phyloP scores from a whole-genome alignment of 2,113 vertebrate species.

The Ceyx cyanopectus region DNA sequence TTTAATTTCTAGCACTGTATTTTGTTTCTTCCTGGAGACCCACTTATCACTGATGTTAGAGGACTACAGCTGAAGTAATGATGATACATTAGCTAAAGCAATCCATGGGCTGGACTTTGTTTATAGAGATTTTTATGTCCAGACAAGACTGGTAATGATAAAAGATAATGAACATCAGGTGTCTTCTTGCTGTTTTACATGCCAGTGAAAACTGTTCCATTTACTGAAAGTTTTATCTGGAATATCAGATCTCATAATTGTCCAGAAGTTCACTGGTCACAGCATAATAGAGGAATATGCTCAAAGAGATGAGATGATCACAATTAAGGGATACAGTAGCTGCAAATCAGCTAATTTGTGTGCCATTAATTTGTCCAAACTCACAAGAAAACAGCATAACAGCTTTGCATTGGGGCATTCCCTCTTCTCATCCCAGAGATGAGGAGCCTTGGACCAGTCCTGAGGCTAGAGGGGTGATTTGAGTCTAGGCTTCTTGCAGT shows the following conservation, averaged over 20 bases:
- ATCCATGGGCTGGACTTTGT: slow-evolving; percentile 30
- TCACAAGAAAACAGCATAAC: accelerated
- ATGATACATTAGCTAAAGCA: slow-evolving; percentile 53
- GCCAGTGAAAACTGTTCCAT: background rate
- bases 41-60: slow-evolving; percentile 40
- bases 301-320: background rate
- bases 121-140: slow-evolving; percentile 34
- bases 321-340: background rate
- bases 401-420: background rate
- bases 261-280: background rate
- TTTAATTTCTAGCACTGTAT: slow-evolving; percentile 65
- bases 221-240: background rate
- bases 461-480: background rate
- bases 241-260: background rate
- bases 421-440: background rate
- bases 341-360: background rate
- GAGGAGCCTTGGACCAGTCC: background rate
- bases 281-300: background rate
- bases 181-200: background rate
- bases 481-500: background rate
- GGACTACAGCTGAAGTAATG: slow-evolving; percentile 7
- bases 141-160: slow-evolving; percentile 48
- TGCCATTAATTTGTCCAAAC: background rate
- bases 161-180: slow-evolving; percentile 62
- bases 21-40: slow-evolving; percentile 53